phyloP scores from a whole-genome alignment of 2,797 vertebrate genomes.

The Clarias fuscus region DNA sequence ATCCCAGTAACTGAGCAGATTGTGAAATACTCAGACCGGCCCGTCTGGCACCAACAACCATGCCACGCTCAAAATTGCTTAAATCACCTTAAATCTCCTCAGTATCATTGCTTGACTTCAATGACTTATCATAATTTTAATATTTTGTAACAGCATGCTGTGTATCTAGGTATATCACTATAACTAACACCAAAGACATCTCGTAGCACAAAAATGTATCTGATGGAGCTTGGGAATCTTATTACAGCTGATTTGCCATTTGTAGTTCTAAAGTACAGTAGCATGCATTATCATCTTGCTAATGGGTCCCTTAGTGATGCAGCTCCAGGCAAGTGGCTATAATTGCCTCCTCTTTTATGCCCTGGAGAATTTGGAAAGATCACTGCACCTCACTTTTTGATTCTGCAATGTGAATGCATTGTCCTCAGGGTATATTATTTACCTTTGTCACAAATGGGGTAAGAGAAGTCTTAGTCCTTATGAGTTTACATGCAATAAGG shows the following conservation, averaged over 20 bases:
- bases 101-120: not conserved
- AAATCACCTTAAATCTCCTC: no score
- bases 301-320: conserved; percentile 70
- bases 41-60: no score
- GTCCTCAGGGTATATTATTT: conserved; percentile 66
- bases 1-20: no score
- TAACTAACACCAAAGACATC: conserved; percentile 49
- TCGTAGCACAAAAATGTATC: conserved; percentile 64
- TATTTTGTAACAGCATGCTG: not conserved
- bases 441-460: conserved; percentile 61
- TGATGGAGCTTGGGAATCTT: conserved; percentile 61
- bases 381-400: conserved; percentile 47
- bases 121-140: not conserved
- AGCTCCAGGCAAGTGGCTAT: conserved; percentile 62
- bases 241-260: conserved; percentile 66
- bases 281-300: conserved; percentile 68
- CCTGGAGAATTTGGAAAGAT: conserved; percentile 60
- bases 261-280: conserved; percentile 63
- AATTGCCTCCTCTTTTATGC: conserved; percentile 55
- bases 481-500: conserved; percentile 43
- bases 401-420: conserved; percentile 25
- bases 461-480: conserved; percentile 61
- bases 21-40: no score
- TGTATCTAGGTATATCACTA: conserved; percentile 28
- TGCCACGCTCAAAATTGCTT: no score